Base-by-base conservation (phyloP, 2,888 invertebrate species). In the Augochlorella aurata region DNA sequence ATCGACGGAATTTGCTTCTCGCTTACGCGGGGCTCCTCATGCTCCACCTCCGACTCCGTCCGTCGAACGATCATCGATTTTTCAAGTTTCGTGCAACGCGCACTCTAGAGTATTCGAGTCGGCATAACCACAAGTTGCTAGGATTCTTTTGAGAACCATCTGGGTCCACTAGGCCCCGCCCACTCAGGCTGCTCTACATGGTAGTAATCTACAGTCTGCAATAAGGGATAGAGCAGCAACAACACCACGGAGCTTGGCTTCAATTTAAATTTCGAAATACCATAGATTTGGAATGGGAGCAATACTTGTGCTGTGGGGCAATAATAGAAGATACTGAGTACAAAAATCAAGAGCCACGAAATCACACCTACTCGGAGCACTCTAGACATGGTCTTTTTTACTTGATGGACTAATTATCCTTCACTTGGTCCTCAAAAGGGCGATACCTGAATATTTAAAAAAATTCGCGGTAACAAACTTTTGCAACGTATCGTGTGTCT, bases 1-100 rank as follows among this genome's bases (percentile, higher is more conserved):
- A 65, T 65, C 65, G 44, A 65, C 44, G 44, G n/a, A 38, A 44
- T n/a, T 38, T 18, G 29, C 18, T 44, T 10, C 44, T 18, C 63
- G 63, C 44, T 29, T 65, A 38, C n/a, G 18, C 63, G 29, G 16
- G 18, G 7, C 50, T 16, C 18, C 5, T 4, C 24, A 9, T n/a
- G n/a, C 5, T 7, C n/a, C 10, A 5, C 63, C n/a, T 65, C 44
- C n/a, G 18, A 4, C 38, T 18, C 16, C 18, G 18, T 44, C 44
- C n/a, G n/a, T 44, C 18, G n/a, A 38, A 44, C 65, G 65, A 38
- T 38, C 38, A 65, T 65, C 65, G 65, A 65, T 44, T 65, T 65
- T n/a, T 44, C 61, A 61, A 44, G 44, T 65, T 18, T 44, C n/a
- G 38, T 38, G 65, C n/a, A 14, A 7, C 65, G 29, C 61, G 54